Conservation (phyloP, 2,888 invertebrate genomes). For the Zootermopsis nevadensis region DNA sequence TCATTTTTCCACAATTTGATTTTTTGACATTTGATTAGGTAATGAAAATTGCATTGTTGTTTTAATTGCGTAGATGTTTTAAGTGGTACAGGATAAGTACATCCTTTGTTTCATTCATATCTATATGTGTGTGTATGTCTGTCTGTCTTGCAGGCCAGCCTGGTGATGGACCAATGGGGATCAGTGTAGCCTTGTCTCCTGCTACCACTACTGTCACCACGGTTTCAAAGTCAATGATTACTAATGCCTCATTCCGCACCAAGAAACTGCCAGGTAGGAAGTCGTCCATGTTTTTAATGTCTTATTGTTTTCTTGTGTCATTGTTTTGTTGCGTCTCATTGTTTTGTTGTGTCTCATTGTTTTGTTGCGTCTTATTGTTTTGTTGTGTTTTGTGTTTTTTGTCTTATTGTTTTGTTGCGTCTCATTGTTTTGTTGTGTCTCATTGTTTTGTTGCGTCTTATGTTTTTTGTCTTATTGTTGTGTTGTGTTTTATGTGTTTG, state of each 20-base stretch:
- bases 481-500: background rate
- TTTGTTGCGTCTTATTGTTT: too few relatives aligned
- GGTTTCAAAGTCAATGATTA: slow-evolving; percentile 94
- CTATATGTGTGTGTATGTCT: too few relatives aligned
- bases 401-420: background rate
- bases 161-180: slow-evolving; percentile 84
- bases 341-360: background rate
- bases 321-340: background rate
- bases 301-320: background rate
- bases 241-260: slow-evolving; percentile 97
- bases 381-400: background rate
- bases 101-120: too few relatives aligned
- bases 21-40: too few relatives aligned
- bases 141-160: slow-evolving; percentile 80
- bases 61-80: too few relatives aligned
- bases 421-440: background rate
- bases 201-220: slow-evolving; percentile 76
- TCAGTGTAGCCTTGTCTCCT: slow-evolving; percentile 81
- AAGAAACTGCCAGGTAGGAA: slow-evolving; percentile 91
- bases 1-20: too few relatives aligned
- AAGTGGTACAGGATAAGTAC: too few relatives aligned
- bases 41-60: too few relatives aligned
- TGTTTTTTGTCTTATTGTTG: background rate
- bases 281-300: background rate
- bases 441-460: too few relatives aligned